Evolutionary conservation across 2,888 invertebrate species (phyloP).

Genomic region (Temnothorax unifasciatus): DNA sequence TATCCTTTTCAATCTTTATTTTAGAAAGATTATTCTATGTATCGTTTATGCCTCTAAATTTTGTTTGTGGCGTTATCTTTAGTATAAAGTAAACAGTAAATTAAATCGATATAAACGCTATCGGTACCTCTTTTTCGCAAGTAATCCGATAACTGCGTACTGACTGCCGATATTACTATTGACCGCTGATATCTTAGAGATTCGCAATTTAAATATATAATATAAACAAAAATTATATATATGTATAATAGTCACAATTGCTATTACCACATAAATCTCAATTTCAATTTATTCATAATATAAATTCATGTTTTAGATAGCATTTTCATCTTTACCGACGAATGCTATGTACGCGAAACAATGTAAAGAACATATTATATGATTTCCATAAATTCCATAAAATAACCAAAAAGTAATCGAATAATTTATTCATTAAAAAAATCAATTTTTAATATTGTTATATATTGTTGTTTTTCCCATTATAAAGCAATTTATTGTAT

Average conservation of each 20-base stretch:
- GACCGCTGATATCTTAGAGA: background rate
- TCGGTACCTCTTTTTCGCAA: background rate
- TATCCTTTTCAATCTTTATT: background rate
- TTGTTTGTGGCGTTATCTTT: conserved; percentile 38
- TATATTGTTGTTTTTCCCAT: background rate
- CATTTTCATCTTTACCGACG: conserved; percentile 31
- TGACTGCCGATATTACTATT: conserved; percentile 15
- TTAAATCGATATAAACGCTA: conserved; percentile 4
- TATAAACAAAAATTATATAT: conserved; percentile 8
- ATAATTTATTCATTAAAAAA: background rate
- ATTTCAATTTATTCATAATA: conserved; percentile 1
- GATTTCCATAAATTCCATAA: background rate
- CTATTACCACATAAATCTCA: background rate
- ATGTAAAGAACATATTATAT: background rate
- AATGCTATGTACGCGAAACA: conserved; percentile 2
- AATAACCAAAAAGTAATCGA: background rate
- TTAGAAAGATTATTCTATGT: background rate
- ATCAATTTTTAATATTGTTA: background rate
- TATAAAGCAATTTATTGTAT: background rate
- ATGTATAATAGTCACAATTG: background rate
- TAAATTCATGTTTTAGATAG: background rate
- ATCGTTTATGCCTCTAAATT: background rate
- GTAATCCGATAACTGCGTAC: background rate
- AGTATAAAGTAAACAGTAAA: background rate
- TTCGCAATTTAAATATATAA: background rate